phyloP scores from a whole-genome alignment of 1,140 invertebrate genomes.

The Musca domestica region DNA sequence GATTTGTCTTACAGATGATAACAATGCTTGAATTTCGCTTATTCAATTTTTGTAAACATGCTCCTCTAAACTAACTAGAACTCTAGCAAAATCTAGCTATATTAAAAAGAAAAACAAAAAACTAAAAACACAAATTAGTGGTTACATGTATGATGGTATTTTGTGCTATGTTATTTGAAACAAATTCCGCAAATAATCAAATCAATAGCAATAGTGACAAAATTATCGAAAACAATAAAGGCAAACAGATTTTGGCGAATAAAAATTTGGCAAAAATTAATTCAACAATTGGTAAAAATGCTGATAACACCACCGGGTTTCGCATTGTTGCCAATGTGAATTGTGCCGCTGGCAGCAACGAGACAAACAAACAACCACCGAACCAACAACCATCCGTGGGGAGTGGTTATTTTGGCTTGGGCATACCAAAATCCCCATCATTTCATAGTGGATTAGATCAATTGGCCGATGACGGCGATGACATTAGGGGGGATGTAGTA shows the following conservation, averaged over 20 bases:
- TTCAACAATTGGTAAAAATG: background rate
- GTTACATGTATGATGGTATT: conserved; percentile 40
- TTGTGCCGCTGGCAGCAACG: background rate
- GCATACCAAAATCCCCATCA: conserved; percentile 79
- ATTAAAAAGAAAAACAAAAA: no score
- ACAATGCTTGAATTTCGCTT: no score
- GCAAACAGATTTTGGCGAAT: no score
- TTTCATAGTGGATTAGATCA: conserved; percentile 79
- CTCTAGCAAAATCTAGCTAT: no score
- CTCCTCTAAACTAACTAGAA: no score
- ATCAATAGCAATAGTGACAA: no score
- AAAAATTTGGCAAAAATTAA: conserved; percentile 24
- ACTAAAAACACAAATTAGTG: no score
- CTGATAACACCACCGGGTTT: background rate
- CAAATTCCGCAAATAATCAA: background rate
- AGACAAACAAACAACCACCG: background rate
- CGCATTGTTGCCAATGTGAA: background rate
- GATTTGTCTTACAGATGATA: no score
- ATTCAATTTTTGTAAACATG: no score
- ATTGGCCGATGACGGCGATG: conserved; percentile 59
- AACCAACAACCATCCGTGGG: conserved; percentile 29
- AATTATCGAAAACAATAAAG: no score
- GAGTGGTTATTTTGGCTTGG: conserved; percentile 53
- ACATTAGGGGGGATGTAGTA: conserved; percentile 8
- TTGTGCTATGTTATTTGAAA: conserved; percentile 51